These are phyloP conservation scores for Microtus pennsylvanicus DNA, from an alignment of 2,113 vertebrate species.

Conservation along the genomic window DNA sequence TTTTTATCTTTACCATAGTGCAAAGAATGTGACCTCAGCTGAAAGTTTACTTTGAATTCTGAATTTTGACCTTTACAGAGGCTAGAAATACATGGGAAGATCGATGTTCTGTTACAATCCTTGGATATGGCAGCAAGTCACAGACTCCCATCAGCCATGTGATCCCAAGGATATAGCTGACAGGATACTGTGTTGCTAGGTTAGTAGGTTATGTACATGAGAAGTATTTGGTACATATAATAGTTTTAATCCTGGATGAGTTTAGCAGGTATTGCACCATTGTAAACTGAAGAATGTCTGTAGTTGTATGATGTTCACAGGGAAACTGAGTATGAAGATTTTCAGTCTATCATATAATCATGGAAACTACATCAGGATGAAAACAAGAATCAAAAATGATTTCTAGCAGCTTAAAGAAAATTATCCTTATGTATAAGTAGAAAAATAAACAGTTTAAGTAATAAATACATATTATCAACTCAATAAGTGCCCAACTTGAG, in stretches of 20 bases:
- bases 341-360: background rate
- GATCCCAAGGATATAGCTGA: background rate
- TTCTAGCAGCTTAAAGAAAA: background rate
- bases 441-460: background rate
- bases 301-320: background rate
- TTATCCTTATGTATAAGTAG: background rate
- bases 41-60: background rate
- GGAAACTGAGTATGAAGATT: background rate
- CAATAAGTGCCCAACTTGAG: background rate
- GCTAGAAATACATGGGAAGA: background rate
- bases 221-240: background rate
- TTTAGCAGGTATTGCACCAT: background rate
- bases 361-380: background rate
- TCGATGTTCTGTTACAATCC: background rate
- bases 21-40: background rate
- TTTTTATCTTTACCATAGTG: background rate
- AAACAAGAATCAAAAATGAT: background rate
- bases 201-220: background rate
- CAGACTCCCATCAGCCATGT: background rate
- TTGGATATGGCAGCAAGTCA: background rate
- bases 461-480: background rate
- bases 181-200: background rate
- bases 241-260: background rate
- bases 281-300: background rate
- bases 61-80: background rate